Percentiles rank a stretch among this genome's conserved stretches.
Evolutionary conservation across 2,113 vertebrate species (phyloP).

Genomic region (Genyomyrus donnyi): DNA sequence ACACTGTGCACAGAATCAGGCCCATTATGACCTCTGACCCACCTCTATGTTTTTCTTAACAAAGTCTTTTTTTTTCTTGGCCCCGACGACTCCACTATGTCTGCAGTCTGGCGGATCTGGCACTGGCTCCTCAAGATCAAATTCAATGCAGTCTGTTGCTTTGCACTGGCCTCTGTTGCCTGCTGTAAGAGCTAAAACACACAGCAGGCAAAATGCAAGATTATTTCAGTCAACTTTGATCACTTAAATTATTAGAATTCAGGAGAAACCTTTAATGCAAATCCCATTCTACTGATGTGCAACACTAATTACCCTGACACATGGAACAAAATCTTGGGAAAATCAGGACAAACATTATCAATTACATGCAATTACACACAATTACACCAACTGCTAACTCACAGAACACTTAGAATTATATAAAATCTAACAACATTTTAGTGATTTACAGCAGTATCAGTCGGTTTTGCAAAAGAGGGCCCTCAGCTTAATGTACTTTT

Average conservation of each 20-base stretch:
- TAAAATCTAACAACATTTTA: background rate
- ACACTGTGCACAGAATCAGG: background rate
- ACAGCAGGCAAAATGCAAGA: background rate
- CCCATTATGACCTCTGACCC: slow-evolving; percentile 50
- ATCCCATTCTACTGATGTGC: background rate
- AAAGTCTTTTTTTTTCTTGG: slow-evolving; percentile 68
- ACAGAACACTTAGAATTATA: background rate
- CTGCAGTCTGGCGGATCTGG: slow-evolving; percentile 34
- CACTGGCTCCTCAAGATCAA: slow-evolving; percentile 18
- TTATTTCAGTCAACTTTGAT: background rate
- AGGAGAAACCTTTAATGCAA: background rate
- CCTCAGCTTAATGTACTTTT: background rate
- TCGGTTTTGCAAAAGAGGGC: background rate
- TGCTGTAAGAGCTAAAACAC: slow-evolving; percentile 14
- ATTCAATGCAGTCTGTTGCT: slow-evolving; percentile 25
- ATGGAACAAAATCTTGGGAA: background rate
- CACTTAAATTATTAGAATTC: background rate
- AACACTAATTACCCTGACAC: background rate
- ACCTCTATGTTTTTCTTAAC: slow-evolving; percentile 87
- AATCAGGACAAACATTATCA: background rate
- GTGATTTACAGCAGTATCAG: background rate
- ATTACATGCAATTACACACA: background rate
- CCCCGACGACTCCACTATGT: slow-evolving; percentile 31
- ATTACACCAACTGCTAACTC: background rate
- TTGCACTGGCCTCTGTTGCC: slow-evolving; percentile 29